phyloP scores from a whole-genome alignment of 2,797 vertebrate species.

The Malurus splendens region DNA sequence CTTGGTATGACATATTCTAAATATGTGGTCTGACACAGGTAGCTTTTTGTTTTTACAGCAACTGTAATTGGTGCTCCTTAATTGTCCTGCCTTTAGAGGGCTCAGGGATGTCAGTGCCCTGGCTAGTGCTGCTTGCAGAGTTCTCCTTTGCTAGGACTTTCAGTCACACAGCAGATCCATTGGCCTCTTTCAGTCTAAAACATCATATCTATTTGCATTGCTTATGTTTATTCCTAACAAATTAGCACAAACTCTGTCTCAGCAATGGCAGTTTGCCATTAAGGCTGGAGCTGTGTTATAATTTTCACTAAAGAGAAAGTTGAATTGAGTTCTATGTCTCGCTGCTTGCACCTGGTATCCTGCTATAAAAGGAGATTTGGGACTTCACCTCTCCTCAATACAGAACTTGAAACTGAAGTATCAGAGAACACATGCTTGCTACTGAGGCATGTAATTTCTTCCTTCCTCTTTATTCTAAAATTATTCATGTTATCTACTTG shows the following conservation, averaged over 20 bases:
- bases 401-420: slow-evolving; percentile 36
- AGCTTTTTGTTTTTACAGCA: not conserved
- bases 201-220: not conserved
- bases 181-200: not conserved
- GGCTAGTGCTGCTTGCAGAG: not conserved
- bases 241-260: not conserved
- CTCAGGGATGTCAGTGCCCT: not conserved
- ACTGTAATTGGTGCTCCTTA: not conserved
- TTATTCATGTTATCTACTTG: not conserved
- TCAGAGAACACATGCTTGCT: not conserved
- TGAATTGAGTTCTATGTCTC: not conserved
- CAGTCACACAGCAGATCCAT: not conserved
- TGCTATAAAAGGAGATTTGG: not conserved
- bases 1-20: not conserved
- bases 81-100: not conserved
- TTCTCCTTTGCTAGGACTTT: not conserved
- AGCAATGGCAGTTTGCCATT: not conserved
- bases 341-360: not conserved
- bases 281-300: not conserved
- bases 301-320: not conserved
- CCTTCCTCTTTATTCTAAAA: slow-evolving; percentile 51
- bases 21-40: not conserved
- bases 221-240: not conserved
- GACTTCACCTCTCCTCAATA: slow-evolving; percentile 2
- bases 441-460: slow-evolving; percentile 40